A percentile compares a stretch with the other conserved stretches of the same genome.
Evolutionary conservation across 2,113 vertebrate genomes (phyloP).

Genomic region (Crotalus horridus): DNA sequence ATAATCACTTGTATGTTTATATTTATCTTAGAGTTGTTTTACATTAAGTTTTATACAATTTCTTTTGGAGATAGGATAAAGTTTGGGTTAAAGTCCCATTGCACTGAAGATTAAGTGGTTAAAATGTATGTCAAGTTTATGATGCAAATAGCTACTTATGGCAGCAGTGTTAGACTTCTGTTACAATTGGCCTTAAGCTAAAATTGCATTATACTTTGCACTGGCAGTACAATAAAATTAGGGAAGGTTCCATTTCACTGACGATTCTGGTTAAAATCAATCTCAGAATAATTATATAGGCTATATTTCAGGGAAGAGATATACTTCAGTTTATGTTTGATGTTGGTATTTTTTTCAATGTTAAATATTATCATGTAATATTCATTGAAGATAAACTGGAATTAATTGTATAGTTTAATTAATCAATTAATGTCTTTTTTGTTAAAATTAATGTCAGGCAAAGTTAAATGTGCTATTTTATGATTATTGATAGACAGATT

Average conservation of each 20-base stretch:
- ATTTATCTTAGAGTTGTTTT: background rate
- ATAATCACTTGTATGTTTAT: background rate
- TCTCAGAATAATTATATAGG: background rate
- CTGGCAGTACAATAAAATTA: background rate
- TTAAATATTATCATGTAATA: background rate
- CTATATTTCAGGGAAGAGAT: background rate
- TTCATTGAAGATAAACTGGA: background rate
- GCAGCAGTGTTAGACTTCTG: background rate
- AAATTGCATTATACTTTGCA: background rate
- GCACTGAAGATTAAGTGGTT: background rate
- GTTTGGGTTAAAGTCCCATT: background rate
- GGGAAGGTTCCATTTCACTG: background rate
- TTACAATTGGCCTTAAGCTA: background rate
- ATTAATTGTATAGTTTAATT: background rate
- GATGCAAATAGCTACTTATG: background rate
- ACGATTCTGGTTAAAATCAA: background rate
- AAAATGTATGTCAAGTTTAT: background rate
- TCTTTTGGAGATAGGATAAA: background rate
- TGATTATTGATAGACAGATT: background rate
- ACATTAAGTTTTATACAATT: background rate
- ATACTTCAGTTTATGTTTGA: background rate
- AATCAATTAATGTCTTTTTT: background rate
- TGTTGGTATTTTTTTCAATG: background rate
- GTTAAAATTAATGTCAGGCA: background rate
- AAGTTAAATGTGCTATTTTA: background rate